Evolutionary conservation across 1,140 invertebrate species (phyloP), one percentile per base, ranked within the genome.

Genomic region (Carposina sasakii): DNA sequence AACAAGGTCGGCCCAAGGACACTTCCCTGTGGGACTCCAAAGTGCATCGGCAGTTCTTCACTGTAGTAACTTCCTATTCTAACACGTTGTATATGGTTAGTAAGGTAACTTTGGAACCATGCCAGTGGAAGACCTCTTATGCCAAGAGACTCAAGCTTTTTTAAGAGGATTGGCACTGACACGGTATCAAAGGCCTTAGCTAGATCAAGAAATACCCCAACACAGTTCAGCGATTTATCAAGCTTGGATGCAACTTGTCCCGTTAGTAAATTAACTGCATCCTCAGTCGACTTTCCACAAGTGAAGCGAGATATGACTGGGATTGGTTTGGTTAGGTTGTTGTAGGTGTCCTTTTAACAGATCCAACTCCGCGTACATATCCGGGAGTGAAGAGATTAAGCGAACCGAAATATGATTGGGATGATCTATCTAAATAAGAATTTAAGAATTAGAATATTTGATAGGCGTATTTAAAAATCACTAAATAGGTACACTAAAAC

Each of bases 11-110:
- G 52, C 1, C 52, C 52, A 15, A 60, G 36, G n/a, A 55, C 45
- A 24, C 52, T 60, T 9, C 52, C 48, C 28, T 60, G 57, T 2
- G 57, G 49, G 22, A 60, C 52, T 0, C 57, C 52, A 48, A 53
- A 59, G 15, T 44, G 37, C 4, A 50, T 39, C 22, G 33, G 2
- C 24, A 12, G 22, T 24, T 30, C 6, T 20, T 37, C n/a, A 48
- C 42, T 50, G 17, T 22, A 21, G 10, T 23, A 12, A 10, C 20
- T 19, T 24, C 23, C 9, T 21, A 37, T n/a, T 20, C 39, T 16
- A 9, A 41, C 2, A 10, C 39, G 10, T 17, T 41, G 39, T 10
- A 15, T 8, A 9, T 21, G 13, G 20, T 15, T 21, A 15, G 22
- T 41, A 10, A 41, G 22, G 20, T 41, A 41, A 22, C 39, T 41